A percentile compares a stretch with the other conserved stretches of the same genome.
Conservation (phyloP, 1,140 invertebrate genomes). For the Scaptomyza montana region DNA sequence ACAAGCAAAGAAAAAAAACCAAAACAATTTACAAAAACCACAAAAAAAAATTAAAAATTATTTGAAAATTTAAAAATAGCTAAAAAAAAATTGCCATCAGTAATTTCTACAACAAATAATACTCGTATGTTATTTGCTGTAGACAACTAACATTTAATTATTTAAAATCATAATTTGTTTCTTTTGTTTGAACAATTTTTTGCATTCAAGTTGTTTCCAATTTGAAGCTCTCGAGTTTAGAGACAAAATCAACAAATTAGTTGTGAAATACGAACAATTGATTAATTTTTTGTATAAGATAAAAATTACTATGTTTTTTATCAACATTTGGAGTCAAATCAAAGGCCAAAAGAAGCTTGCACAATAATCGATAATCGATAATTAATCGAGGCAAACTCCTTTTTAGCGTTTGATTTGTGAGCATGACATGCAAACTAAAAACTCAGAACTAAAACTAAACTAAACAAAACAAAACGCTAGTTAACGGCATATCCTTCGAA, state of each 20-base stretch:
- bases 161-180: slow-evolving; percentile 18
- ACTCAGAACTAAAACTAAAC: slow-evolving; percentile 7
- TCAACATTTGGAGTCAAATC: slow-evolving; percentile 76
- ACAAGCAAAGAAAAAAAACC: slow-evolving; percentile 28
- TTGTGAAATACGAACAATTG: slow-evolving; percentile 39
- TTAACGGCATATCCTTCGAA: slow-evolving; percentile 28
- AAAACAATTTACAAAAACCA: slow-evolving; percentile 47
- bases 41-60: slow-evolving; percentile 22
- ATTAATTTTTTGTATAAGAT: slow-evolving; percentile 82
- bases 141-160: slow-evolving; percentile 25
- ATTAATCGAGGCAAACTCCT: slow-evolving; percentile 44
- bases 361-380: not conserved
- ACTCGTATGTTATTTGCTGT: slow-evolving; percentile 19
- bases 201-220: slow-evolving; percentile 37
- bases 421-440: slow-evolving; percentile 32
- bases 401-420: slow-evolving; percentile 58
- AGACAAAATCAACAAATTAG: slow-evolving; percentile 25
- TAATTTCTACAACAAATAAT: slow-evolving; percentile 31
- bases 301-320: slow-evolving; percentile 83
- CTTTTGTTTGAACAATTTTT: slow-evolving; percentile 34
- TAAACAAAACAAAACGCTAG: slow-evolving; percentile 25
- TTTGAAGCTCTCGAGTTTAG: slow-evolving; percentile 41
- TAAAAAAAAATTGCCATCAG: slow-evolving; percentile 14
- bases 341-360: slow-evolving; percentile 59
- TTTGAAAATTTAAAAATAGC: slow-evolving; percentile 5